Evolutionary conservation across 2,113 vertebrate species (phyloP).

Genomic region (Miniopterus natalensis): DNA sequence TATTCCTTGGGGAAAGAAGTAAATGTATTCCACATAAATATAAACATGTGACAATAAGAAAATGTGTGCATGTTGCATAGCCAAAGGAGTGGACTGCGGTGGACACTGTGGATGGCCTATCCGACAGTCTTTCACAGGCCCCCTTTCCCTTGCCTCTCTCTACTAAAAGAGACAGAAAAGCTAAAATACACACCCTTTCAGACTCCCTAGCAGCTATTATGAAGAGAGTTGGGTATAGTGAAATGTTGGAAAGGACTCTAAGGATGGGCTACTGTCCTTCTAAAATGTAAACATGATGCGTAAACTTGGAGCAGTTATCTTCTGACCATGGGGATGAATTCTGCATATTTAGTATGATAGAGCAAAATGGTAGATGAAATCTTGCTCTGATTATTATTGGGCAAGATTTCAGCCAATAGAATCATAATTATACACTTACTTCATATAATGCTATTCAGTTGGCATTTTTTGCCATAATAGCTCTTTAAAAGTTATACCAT

Average conservation of each 20-base stretch:
- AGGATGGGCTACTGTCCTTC: neutral
- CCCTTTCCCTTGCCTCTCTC: neutral
- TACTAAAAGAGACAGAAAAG: slow-evolving; percentile 7
- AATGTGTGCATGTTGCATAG: neutral
- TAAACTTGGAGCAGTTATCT: neutral
- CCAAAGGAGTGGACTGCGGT: neutral
- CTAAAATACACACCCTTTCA: neutral
- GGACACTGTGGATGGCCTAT: neutral
- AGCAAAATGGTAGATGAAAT: neutral
- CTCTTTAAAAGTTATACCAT: neutral
- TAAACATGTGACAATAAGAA: neutral
- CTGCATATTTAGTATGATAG: neutral
- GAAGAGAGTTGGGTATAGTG: neutral
- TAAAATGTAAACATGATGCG: neutral
- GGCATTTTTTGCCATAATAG: neutral
- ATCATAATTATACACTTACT: neutral
- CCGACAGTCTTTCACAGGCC: neutral
- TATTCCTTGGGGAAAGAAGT: neutral
- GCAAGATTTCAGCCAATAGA: neutral
- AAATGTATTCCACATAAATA: neutral
- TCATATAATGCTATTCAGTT: neutral
- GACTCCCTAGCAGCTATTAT: neutral
- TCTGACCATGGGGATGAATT: neutral
- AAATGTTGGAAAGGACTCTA: neutral
- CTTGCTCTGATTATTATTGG: neutral